Evolutionary conservation across 1,140 invertebrate genomes (phyloP).

Genomic region (Neodiprion pinetum): DNA sequence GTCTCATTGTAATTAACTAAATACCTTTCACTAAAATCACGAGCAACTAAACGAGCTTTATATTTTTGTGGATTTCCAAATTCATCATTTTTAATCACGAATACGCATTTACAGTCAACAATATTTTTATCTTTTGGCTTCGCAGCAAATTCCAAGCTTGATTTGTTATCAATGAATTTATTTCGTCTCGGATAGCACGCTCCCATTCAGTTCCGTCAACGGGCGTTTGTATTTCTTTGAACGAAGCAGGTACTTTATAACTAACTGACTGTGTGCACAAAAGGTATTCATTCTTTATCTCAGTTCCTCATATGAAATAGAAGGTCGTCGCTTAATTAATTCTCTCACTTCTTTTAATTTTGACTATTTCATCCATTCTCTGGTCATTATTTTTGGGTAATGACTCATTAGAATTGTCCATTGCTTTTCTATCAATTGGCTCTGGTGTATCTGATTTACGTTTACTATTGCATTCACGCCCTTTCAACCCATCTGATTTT

Average conservation of each 20-base stretch:
- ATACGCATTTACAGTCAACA: constrained; percentile 41
- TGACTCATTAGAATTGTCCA: background rate
- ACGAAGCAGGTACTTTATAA: constrained; percentile 35
- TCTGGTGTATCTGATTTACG: constrained; percentile 5
- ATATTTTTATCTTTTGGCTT: constrained; percentile 41
- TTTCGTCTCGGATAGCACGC: constrained; percentile 47
- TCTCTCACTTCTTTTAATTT: constrained; percentile 41
- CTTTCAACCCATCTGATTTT: constrained; percentile 18
- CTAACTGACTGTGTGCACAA: constrained; percentile 37
- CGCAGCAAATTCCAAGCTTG: constrained; percentile 52
- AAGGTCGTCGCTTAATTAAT: constrained; percentile 33
- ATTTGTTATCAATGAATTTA: constrained; percentile 47
- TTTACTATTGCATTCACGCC: background rate
- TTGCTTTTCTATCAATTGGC: background rate
- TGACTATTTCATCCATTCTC: constrained; percentile 13
- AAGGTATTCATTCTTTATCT: constrained; percentile 14
- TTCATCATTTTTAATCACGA: constrained; percentile 46
- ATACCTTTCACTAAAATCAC: constrained; percentile 51
- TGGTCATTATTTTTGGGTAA: constrained; percentile 4
- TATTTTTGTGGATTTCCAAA: constrained; percentile 34
- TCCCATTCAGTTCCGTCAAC: constrained; percentile 43
- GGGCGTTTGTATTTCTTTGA: constrained; percentile 43
- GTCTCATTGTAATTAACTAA: constrained; percentile 51
- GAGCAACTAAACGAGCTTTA: constrained; percentile 56
- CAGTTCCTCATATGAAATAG: constrained; percentile 31